Conservation (phyloP, 2,113 vertebrate genomes). For the Diphyllodes magnificus region DNA sequence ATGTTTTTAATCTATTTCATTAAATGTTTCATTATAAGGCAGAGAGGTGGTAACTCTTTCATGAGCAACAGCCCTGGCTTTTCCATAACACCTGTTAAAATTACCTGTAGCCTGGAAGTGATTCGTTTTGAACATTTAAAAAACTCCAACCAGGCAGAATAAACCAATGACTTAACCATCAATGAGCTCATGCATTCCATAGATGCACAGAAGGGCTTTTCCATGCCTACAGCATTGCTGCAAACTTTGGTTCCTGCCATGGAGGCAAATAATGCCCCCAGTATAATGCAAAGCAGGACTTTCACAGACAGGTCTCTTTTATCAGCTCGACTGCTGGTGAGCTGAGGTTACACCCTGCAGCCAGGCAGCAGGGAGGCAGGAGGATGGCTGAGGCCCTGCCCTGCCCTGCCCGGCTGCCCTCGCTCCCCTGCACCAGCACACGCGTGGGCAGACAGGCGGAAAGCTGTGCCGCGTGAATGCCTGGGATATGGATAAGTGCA, state of each 20-base stretch:
- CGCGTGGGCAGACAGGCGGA: fast-evolving
- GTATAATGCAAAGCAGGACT: neutral
- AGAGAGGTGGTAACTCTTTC: neutral
- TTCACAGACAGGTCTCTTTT: neutral
- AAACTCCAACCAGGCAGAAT: neutral
- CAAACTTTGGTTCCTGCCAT: neutral
- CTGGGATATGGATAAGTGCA: slow-evolving; percentile 18
- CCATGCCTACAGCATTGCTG: neutral
- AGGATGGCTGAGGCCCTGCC: neutral
- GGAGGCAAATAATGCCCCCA: neutral
- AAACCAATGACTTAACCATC: neutral
- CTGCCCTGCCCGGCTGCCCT: neutral
- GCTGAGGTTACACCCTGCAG: fast-evolving
- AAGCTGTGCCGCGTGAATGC: neutral
- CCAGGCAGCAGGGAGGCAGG: fast-evolving
- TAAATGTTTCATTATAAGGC: neutral
- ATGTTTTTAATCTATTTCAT: neutral
- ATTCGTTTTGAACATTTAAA: neutral
- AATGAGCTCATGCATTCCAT: neutral
- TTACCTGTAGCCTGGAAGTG: neutral
- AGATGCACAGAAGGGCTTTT: neutral
- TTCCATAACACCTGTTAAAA: neutral
- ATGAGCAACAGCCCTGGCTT: neutral
- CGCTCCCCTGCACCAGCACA: neutral
- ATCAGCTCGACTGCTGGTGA: neutral